These are phyloP conservation scores for Asbolus verrucosus DNA, from an alignment of 1,140 invertebrate genomes.

Conservation along the genomic window DNA sequence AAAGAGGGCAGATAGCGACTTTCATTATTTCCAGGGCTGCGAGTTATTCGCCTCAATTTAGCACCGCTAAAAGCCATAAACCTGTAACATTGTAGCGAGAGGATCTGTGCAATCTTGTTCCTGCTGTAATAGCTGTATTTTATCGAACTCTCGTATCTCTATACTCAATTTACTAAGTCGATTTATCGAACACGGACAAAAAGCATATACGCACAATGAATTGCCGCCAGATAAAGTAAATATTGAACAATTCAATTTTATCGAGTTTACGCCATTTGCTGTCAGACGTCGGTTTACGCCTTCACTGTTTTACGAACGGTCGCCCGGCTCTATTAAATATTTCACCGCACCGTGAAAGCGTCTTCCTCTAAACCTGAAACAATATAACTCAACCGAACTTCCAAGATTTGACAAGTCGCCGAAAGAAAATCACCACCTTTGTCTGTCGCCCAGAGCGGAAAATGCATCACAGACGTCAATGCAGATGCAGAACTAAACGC, in stretches of 20 bases:
- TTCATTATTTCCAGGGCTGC: conserved; percentile 46
- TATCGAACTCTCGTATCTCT: conserved; percentile 47
- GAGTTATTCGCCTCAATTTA: conserved; percentile 49
- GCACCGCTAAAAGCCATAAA: conserved; percentile 48
- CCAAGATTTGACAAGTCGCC: conserved; percentile 6
- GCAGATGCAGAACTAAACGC: too few species aligned
- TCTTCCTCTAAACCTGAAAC: conserved; percentile 6
- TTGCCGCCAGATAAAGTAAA: conserved; percentile 35
- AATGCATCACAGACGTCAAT: too few species aligned
- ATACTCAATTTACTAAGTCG: conserved; percentile 44
- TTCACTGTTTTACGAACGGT: conserved; percentile 24
- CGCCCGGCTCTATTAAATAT: conserved; percentile 13
- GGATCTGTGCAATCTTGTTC: conserved; percentile 46
- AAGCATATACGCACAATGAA: conserved; percentile 36
- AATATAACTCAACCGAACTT: background rate
- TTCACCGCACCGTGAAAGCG: conserved; percentile 12
- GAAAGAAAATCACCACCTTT: background rate
- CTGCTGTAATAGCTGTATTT: conserved; percentile 49
- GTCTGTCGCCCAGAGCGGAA: too few species aligned
- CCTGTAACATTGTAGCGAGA: conserved; percentile 46
- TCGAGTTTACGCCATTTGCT: conserved; percentile 31
- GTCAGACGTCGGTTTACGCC: conserved; percentile 11
- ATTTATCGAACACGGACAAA: conserved; percentile 41
- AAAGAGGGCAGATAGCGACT: conserved; percentile 38
- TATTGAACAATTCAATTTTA: conserved; percentile 38